Base-by-base conservation (phyloP, 2,888 invertebrate species). In the Cheilosia vulpina region DNA sequence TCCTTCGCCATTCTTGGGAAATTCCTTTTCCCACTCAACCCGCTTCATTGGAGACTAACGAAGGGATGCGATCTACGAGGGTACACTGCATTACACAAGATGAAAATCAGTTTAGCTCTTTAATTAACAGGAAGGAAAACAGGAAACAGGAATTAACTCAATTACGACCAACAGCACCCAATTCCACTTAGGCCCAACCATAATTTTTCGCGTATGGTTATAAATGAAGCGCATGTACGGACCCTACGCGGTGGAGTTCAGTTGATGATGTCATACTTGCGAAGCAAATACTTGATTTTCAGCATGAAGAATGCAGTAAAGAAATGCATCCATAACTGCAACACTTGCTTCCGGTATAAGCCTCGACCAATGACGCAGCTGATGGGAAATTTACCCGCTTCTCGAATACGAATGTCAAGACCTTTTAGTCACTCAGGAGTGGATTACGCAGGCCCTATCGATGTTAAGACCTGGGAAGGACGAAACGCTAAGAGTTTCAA, bases 321-420 rank as follows among this genome's bases (percentile, higher is more conserved):
- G 15, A 66, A 27, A 27, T 66, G n/a, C 19, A 66, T 75, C 13
- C 38, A 47, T 17, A 34, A 31, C 15, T 63, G 63, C 31, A 45
- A 34, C 31, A 34, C 43, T 24, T 55, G 73, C 27, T 57, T 60
- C 15, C 19, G 65, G 17, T 62, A 75, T 17, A 63, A 27, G 41
- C 17, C 65, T 24, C 34, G 17, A 41, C 38, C 58, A 21, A 38
- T 38, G 17, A 21, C 17, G 57, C 88, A 88, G 31, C 27, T 87
- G 15, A 89, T 90, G 89, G 88, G 88, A 15, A 75, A 88, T 72
- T 68, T 90, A 41, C 89, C 89, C 6, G n/a, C 38, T n/a, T 41
- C 52, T n/a, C 41, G 79, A 50, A 69, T 87, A 55, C 11, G 43
- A 9, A 77, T 69, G 53, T 34, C 63, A 13, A 65, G 68, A 24